Conservation (phyloP, 1,140 invertebrate species). For the Drosophila kikkawai region DNA sequence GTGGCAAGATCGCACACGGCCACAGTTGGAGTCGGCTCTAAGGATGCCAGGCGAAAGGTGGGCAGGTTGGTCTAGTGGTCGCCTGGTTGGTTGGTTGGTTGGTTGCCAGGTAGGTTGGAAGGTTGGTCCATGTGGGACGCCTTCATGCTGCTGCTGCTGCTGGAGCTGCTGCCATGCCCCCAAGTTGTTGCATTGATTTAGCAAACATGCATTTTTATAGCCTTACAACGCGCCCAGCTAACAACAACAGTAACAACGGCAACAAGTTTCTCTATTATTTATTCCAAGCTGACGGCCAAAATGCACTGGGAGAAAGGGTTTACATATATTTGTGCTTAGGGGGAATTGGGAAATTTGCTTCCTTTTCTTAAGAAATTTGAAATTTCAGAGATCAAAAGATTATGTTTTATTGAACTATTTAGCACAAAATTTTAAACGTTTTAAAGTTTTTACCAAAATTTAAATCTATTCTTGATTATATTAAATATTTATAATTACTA, state of each 20-base stretch:
- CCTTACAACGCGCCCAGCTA: constrained; percentile 78
- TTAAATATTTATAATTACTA: too few species aligned
- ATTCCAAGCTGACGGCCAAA: constrained; percentile 68
- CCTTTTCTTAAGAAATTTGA: neutral
- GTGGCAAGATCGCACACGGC: constrained; percentile 82
- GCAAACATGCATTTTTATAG: constrained; percentile 84
- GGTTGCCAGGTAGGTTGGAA: constrained; percentile 38
- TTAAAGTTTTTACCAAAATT: too few species aligned
- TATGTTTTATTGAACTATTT: too few species aligned
- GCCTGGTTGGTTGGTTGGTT: neutral
- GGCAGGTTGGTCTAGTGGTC: constrained; percentile 62
- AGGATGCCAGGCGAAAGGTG: constrained; percentile 81
- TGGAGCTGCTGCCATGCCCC: constrained; percentile 71
- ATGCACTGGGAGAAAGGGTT: neutral
- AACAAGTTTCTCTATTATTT: constrained; percentile 83
- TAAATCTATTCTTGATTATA: too few species aligned
- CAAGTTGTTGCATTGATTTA: constrained; percentile 84
- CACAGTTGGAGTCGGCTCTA: constrained; percentile 56
- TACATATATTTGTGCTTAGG: too few species aligned
- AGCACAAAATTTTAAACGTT: too few species aligned
- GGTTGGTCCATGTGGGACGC: constrained; percentile 75
- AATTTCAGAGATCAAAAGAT: too few species aligned
- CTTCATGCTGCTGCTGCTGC: constrained; percentile 43
- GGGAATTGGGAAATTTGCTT: neutral
- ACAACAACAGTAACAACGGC: constrained; percentile 56